A percentile compares a stretch with the other conserved stretches of the same genome.
Evolutionary conservation across 2,797 vertebrate species (phyloP).

Genomic region (Dendrocincla tyrannina): DNA sequence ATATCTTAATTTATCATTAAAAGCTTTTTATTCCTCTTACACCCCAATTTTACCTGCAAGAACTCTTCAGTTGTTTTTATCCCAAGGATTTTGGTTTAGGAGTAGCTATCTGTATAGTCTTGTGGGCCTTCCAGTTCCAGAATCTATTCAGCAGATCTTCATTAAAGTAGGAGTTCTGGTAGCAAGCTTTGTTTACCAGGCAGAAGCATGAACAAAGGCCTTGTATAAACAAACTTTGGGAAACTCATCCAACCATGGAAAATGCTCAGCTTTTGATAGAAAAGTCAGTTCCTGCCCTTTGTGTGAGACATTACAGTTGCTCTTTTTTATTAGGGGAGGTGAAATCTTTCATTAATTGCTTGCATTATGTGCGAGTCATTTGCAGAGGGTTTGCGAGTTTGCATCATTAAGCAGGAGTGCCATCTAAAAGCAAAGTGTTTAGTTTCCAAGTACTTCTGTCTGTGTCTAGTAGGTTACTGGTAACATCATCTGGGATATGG

Average conservation of each 20-base stretch:
- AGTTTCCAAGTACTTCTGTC: background rate
- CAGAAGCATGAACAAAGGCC: background rate
- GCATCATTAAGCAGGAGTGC: background rate
- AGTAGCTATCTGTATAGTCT: background rate
- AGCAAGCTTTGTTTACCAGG: background rate
- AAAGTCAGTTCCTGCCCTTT: background rate
- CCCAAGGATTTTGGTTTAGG: background rate
- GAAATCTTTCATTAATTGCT: background rate
- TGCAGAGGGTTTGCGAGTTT: background rate
- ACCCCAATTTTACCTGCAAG: background rate
- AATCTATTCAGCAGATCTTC: background rate
- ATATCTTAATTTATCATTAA: background rate
- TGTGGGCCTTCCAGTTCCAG: background rate
- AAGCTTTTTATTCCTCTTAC: background rate
- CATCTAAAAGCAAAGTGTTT: background rate
- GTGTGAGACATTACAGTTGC: background rate
- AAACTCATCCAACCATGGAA: background rate
- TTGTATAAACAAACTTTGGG: background rate
- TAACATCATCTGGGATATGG: background rate
- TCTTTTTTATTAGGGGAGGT: background rate
- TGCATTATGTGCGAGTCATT: background rate
- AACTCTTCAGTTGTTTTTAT: background rate
- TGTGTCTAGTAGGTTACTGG: background rate
- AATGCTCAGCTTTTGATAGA: background rate
- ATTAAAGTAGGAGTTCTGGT: background rate